phyloP scores from a whole-genome alignment of 1,140 invertebrate species.

The Lethrus apterus region DNA sequence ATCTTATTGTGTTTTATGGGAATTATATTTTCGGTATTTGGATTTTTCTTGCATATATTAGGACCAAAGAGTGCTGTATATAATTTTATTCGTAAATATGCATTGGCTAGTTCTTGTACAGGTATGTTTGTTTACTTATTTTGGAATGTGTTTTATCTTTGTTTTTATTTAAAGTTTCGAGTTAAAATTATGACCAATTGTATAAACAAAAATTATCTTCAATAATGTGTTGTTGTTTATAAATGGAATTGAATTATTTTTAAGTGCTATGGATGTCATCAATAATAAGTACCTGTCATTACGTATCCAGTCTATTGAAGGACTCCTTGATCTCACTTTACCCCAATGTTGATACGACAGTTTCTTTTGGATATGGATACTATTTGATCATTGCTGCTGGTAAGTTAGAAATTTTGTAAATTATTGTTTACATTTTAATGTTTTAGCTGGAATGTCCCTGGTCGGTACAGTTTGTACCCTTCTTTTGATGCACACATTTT shows the following conservation, averaged over 20 bases:
- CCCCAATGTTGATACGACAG: constrained; percentile 29
- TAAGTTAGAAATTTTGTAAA: constrained; percentile 17
- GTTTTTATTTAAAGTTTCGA: not conserved
- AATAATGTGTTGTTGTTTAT: not conserved
- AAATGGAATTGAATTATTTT: constrained; percentile 4
- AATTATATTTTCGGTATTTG: constrained; percentile 36
- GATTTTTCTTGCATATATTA: constrained; percentile 37
- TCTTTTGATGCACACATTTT: constrained; percentile 41
- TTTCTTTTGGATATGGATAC: constrained; percentile 37
- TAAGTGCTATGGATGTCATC: constrained; percentile 36
- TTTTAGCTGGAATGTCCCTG: constrained; percentile 31
- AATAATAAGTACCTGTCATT: constrained; percentile 37
- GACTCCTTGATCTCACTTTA: constrained; percentile 29
- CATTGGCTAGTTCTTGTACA: constrained; percentile 33
- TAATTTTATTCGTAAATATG: constrained; percentile 33
- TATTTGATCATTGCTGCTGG: constrained; percentile 35
- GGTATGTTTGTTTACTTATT: constrained; percentile 28
- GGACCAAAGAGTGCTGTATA: constrained; percentile 32
- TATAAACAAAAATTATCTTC: not conserved
- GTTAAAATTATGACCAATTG: not conserved
- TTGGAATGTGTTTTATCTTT: not conserved
- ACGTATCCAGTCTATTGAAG: constrained; percentile 32
- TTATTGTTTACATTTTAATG: constrained; percentile 10
- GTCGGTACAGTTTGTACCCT: constrained; percentile 34
- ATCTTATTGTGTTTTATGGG: constrained; percentile 38